Base-by-base conservation (phyloP, 2,113 vertebrate species). In the Zosterops hypoxanthus region DNA sequence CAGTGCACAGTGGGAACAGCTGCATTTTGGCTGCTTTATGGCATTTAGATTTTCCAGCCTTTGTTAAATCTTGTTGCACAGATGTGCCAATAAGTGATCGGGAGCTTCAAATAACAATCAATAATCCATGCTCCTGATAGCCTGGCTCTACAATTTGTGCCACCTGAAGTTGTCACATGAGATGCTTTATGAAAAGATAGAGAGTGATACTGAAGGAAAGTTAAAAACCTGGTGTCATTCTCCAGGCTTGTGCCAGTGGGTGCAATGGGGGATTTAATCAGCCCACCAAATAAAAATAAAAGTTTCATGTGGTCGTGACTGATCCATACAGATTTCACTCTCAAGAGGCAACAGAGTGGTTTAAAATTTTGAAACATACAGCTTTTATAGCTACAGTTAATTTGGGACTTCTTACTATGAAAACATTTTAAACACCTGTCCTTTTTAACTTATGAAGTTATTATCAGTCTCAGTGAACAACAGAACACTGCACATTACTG, bases 351-450 rank as follows among this genome's bases (percentile, higher is more conserved):
- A 79, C 34, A 87, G 39, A 87, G 69, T 25, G 69, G 33, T 87
- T 93, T 46, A 76, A 87, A 87, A 80, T 92, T 66, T 76, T 90
- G 80, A 89, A 93, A 65, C 82, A 92, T 81, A 95, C 41, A 69
- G 86, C 70, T 93, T 97, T 91, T 85, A 95, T 26, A 90, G 64
- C 42, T 84, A 66, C 57, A 65, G 79, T 91, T 94, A 94, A 95
- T 92, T 94, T 88, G 55, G 39, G 49, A 26, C 42, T 90, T 86
- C 86, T 93, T 69, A 22, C 82, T 84, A 57, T 11, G 22, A 93
- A 97, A 94, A 95, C 33, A 25, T 80, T 94, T 92, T 88, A 97
- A 93, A 92, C 39, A 46, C 46, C 88, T 96, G 75, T 88, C 92
- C 86, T 86, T 96, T 96, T 79, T 79, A 92, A 96, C 36, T 85